Evolutionary conservation across 2,888 invertebrate species (phyloP), one percentile per base, ranked within the genome.

Genomic region (Calliphora vomitoria): DNA sequence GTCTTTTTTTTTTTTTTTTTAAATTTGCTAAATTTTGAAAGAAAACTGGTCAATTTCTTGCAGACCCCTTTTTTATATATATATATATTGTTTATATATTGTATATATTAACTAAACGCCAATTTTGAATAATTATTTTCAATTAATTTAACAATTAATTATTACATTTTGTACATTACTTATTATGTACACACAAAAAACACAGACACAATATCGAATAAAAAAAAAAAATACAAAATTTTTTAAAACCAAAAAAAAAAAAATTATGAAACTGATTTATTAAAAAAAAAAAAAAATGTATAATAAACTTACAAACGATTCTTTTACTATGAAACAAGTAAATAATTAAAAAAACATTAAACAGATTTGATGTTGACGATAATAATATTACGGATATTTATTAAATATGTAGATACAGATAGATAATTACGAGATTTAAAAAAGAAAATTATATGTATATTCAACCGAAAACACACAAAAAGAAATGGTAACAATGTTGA

Each of bases 381-480:
- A 84, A 69, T 38, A 44, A 68, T 79, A 72, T 69, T 44, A 80
- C 62, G 74, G 38, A 55, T 80, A 75, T 80, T 80, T 62, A 55
- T 85, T 68, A 68, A 68, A 50, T 44, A 44, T 44, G 11, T 72
- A 85, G 74, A 53, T 62, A 60, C 38, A 83, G 25, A 69, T 41
- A 76, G 53, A 80, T 68, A 84, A 41, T 47, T 71, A 78, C 41
- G 71, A 84, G 66, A 79, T 38, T 15, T n/a, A 38, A 50, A 55
- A 55, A 55, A 72, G 60, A 35, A 66, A 66, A 44, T 18, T 69
- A 31, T 62, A 62, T 44, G 15, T 60, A 84, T 85, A 44, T 81
- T 60, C 13, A 85, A 84, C 66, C 66, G 72, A 84, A 75, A 81
- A 87, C 47, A 84, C 74, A 87, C 78, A 60, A 31, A 69, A 76